Evolutionary conservation across 2,113 vertebrate genomes (phyloP), one percentile per base, ranked within the genome.

Genomic region (Sceloporus undulatus): DNA sequence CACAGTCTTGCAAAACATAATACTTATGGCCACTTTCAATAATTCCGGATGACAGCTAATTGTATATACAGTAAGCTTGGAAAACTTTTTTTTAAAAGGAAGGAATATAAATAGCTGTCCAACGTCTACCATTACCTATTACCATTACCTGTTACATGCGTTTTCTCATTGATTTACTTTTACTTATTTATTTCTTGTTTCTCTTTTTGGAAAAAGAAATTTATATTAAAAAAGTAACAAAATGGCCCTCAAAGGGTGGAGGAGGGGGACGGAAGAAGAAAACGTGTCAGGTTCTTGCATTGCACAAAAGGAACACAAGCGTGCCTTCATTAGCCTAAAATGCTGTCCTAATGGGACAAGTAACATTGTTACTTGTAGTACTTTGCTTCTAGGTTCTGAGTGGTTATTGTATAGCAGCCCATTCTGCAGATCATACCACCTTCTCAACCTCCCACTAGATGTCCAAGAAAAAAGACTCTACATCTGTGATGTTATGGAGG

Each of bases 1-100:
- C 85, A 81, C n/a, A 42, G 23, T n/a, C 65, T 80, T 85, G 16
- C 82, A 0, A 38, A 76, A 70, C 86, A 91, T 91, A 88, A 78
- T 25, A 78, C n/a, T 52, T 88, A 84, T 76, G 79, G 90, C 87
- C 34, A 54, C 54, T 91, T 77, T 87, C 56, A 48, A 77, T 78
- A 48, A 81, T 78, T 56, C 7, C 40, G 34, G 48, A 68, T 54
- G 40, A 34, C 40, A 34, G 27, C 42, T 65, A n/a, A 65, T 66
- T 71, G 68, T 29, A 71, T 1, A 29, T 27, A 71, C n/a, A 7
- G 7, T 29, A 27, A 71, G 27, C 6, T 71, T 71, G 68, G 2
- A 62, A 18, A 48, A 48, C 48, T 48, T 14, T 62, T 62, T 29
- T 71, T 71, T 29, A n/a, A 71, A 29, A 71, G 23, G 9, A 27